These are phyloP conservation scores for Microplitis deprimator DNA, from an alignment of 2,888 invertebrate genomes.

Conservation along the genomic window DNA sequence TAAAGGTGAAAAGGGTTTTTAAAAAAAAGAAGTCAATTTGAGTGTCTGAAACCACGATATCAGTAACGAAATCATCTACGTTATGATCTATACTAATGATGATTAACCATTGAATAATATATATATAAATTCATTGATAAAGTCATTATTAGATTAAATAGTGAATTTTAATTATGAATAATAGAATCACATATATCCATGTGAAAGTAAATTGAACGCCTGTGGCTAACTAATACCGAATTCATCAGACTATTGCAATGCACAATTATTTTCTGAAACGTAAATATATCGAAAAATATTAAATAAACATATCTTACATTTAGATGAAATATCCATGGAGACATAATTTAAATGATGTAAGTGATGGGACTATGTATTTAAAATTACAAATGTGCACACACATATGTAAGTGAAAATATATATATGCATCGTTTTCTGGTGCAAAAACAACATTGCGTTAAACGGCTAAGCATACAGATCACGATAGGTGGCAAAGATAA, in stretches of 20 bases:
- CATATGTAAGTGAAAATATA: not conserved
- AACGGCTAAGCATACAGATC: constrained; percentile 48
- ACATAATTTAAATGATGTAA: not conserved
- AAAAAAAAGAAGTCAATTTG: not conserved
- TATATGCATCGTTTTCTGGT: constrained; percentile 4
- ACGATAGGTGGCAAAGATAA: constrained; percentile 63
- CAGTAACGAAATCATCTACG: not conserved
- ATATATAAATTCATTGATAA: not conserved
- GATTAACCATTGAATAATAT: no score
- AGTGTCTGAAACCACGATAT: not conserved
- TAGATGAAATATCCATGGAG: not conserved
- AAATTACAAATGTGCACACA: not conserved
- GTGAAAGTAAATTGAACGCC: not conserved
- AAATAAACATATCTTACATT: not conserved
- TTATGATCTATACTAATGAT: no score
- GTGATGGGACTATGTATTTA: not conserved
- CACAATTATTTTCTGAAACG: not conserved
- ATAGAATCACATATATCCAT: not conserved
- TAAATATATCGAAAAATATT: not conserved
- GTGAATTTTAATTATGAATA: not conserved
- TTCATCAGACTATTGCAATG: not conserved
- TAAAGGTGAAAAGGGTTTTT: not conserved
- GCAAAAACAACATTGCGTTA: constrained; percentile 28
- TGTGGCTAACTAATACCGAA: not conserved
- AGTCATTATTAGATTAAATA: not conserved